Base-by-base conservation (phyloP, 2,113 vertebrate species). In the Cairina moschata region DNA sequence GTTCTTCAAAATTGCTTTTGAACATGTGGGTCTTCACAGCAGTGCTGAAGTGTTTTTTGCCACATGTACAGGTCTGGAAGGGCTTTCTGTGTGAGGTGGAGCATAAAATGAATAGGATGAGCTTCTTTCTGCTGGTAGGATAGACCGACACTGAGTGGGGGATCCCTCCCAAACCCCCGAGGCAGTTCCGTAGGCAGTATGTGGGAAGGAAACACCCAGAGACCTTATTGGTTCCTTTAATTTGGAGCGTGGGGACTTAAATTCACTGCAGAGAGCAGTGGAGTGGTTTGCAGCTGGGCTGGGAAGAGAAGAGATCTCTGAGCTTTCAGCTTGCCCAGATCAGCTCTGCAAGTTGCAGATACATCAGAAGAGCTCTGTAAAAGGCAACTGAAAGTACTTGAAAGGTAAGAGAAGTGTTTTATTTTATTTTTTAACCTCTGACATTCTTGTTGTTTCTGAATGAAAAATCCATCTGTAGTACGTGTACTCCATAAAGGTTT, bases 171-270 rank as follows among this genome's bases (percentile, higher is more conserved):
- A 59, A 90, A 11, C 10, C 40, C 56, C 72, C 23, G 1, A 3
- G 85, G 86, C 58, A 91, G 54, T 91, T 97, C 75, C 93, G 95
- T 68, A 77, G 60, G 91, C 58, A 50, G 82, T 90, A 86, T 85
- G 65, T 60, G 95, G 87, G 78, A 95, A 96, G 89, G 93, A 84
- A 88, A 98, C 96, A 97, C 97, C 98, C 98, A 74, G 5, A 89
- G 63, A 91, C 95, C 86, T 97, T 95, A 98, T 97, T 98, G 98
- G 98, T 63, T 94, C 42, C 95, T 97, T 90, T 72, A 83, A 59
- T 96, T 93, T 92, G 93, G 75, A 95, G 75, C 65, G 2, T 48
- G 60, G 83, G 86, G 86, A 97, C 97, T 97, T 97, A 97, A 96
- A 97, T 91, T 96, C 91, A 77, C 86, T 9, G 9, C 46, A 63